A percentile compares a stretch with the other conserved stretches of the same genome.
phyloP scores from a whole-genome alignment of 1,140 invertebrate genomes.

The Phortica variegata region DNA sequence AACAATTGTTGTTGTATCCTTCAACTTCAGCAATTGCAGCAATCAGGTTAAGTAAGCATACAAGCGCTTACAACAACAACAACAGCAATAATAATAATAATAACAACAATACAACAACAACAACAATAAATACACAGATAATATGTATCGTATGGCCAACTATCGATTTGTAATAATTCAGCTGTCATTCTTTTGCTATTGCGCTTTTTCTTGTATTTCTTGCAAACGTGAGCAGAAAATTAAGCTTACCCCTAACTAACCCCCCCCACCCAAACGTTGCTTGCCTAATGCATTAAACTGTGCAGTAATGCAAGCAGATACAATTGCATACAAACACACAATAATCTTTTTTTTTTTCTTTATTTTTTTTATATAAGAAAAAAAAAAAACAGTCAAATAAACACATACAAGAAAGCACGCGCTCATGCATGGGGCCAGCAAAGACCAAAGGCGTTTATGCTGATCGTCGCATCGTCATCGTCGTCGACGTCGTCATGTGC shows the following conservation, averaged over 20 bases:
- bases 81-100: neutral
- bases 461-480: slow-evolving; percentile 22
- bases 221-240: slow-evolving; percentile 54
- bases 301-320: no score
- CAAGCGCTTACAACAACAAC: neutral
- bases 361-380: slow-evolving; percentile 28
- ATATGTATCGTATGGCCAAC: no score
- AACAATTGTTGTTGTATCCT: no score
- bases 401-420: no score
- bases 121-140: no score
- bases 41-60: slow-evolving; percentile 1
- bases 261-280: slow-evolving; percentile 10
- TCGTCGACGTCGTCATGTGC: slow-evolving; percentile 32
- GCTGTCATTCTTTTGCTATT: slow-evolving; percentile 52
- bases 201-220: slow-evolving; percentile 7
- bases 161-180: slow-evolving; percentile 56
- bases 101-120: neutral
- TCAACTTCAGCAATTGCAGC: no score
- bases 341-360: slow-evolving; percentile 27
- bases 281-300: no score
- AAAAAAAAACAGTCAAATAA: no score
- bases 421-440: slow-evolving; percentile 25
- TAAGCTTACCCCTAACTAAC: slow-evolving; percentile 31
- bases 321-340: slow-evolving; percentile 11
- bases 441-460: slow-evolving; percentile 17